Base-by-base conservation (phyloP, 2,113 vertebrate species). In the Pimephales promelas region DNA sequence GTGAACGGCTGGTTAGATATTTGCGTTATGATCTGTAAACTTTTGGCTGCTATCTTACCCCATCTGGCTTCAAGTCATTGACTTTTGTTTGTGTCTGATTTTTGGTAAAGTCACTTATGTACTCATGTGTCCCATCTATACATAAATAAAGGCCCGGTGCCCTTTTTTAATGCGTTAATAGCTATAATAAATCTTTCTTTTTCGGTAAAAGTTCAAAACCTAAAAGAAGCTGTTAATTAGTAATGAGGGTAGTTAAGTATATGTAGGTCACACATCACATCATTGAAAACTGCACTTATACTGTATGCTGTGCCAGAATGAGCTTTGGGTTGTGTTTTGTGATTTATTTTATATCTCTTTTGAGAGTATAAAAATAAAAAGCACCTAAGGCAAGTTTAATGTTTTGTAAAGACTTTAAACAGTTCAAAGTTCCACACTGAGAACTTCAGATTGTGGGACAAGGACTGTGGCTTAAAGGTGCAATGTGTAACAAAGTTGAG, bases 121-220 rank as follows among this genome's bases (percentile, higher is more conserved):
- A 40, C 66, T 70, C 34, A 22, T 36, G 20, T 34, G 34, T 70
- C 16, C 9, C 13, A 64, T 31, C 26, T 18, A 31, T 14, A 72
- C n/a, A 72, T 49, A 49, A 49, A 49, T 49, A 49, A 49, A 49
- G 4, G 45, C 14, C 47, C 0, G n/a, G 31, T 49, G 43, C 24
- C 13, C 52, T 49, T 73, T 26, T 47, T 16, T 74, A 31, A 28
- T 74, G 24, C 20, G n/a, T 16, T 64, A 71, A 45, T 45, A 47
- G 10, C n/a, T 71, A 5, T 52, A 52, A n/a, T 13, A 20, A 22
- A 11, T 34, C 4, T 31, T 34, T 34, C 4, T 13, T 1, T 56
- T 76, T 56, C 14, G 54, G 34, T 61, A 78, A 3, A 78, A 59
- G 16, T 78, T 78, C 28, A 59, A 75, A 78, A n/a, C 26, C 8